phyloP scores from a whole-genome alignment of 2,888 invertebrate species.

The Norana najaformis region DNA sequence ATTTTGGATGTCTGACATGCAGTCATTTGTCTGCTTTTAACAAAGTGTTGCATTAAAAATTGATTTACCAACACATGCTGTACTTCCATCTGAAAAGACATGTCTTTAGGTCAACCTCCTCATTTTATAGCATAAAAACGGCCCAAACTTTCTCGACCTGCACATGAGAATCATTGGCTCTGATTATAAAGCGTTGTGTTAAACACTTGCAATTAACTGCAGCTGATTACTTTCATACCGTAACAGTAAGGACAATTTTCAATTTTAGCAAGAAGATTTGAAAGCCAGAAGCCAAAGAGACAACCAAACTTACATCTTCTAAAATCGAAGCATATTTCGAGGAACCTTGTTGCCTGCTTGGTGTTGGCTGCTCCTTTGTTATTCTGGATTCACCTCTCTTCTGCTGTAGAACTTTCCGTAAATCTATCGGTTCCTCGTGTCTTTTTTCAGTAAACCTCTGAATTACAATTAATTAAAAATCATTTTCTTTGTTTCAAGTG shows the following conservation, averaged over 20 bases:
- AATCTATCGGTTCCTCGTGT: background rate
- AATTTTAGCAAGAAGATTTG: background rate
- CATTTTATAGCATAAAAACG: no score
- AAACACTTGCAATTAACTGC: no score
- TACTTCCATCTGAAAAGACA: no score
- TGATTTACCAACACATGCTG: no score
- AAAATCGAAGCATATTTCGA: constrained; percentile 1
- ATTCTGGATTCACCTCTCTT: background rate
- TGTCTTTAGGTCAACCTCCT: no score
- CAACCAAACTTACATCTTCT: background rate
- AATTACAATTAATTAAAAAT: background rate
- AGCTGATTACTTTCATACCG: background rate
- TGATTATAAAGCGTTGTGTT: no score
- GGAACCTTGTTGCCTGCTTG: constrained; percentile 7
- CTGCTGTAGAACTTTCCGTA: constrained; percentile 5
- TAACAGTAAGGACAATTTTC: background rate
- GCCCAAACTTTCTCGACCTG: no score
- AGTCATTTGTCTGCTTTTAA: background rate
- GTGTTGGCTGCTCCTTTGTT: background rate
- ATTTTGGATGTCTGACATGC: background rate
- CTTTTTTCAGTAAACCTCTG: background rate
- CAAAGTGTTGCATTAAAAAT: background rate
- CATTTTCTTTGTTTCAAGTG: background rate
- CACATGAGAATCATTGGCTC: no score
- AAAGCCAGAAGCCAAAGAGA: background rate